Percentiles rank a stretch among this genome's conserved stretches.
phyloP scores from a whole-genome alignment of 2,797 vertebrate genomes.

The Tamandua tetradactyla region DNA sequence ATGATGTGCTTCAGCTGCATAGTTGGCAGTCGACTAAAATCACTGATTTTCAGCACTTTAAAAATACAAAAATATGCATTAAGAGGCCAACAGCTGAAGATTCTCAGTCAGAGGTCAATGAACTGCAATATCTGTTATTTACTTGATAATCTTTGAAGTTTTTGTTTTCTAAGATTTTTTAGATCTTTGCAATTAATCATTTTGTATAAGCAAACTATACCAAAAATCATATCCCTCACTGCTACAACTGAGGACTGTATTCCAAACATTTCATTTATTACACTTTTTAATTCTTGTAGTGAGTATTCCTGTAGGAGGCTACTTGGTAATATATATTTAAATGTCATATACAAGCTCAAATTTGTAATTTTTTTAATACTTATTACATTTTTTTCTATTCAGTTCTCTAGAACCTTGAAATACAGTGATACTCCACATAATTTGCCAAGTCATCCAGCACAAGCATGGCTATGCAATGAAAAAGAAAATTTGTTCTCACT shows the following conservation, averaged over 20 bases:
- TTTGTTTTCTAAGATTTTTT: conserved; percentile 75
- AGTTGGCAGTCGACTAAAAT: conserved; percentile 87
- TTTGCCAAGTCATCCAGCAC: conserved; percentile 79
- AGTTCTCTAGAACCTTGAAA: conserved; percentile 70
- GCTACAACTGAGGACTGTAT: conserved; percentile 58
- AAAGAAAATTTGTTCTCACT: conserved; percentile 76
- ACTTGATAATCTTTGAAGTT: conserved; percentile 87
- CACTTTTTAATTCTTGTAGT: conserved; percentile 48
- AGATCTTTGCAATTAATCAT: conserved; percentile 77
- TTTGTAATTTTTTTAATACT: neutral
- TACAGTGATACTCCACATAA: conserved; percentile 65
- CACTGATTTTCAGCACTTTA: conserved; percentile 83
- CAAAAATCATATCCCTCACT: conserved; percentile 65
- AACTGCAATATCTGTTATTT: conserved; percentile 83
- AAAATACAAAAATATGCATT: conserved; percentile 82
- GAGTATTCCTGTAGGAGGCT: neutral
- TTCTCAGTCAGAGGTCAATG: conserved; percentile 84
- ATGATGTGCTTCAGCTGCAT: conserved; percentile 91
- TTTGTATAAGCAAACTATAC: conserved; percentile 67
- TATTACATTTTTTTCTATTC: conserved; percentile 15
- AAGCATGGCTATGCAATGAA: conserved; percentile 85
- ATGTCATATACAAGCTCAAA: neutral
- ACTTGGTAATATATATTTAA: neutral
- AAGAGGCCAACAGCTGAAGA: conserved; percentile 85
- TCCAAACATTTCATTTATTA: conserved; percentile 55